phyloP scores from a whole-genome alignment of 1,140 invertebrate species.

The Cyphomyrmex costatus region DNA sequence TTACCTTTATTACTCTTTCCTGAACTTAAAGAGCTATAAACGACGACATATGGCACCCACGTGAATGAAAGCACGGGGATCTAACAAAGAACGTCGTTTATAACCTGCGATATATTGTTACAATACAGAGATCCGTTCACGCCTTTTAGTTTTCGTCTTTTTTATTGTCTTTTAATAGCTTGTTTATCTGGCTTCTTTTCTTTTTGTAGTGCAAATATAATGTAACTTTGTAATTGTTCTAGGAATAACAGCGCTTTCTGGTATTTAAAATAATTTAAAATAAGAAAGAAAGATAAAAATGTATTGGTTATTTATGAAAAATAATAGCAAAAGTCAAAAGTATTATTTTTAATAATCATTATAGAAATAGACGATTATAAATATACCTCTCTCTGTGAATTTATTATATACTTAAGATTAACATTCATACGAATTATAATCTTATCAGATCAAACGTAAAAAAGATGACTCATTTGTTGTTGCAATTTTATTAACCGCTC shows the following conservation, averaged over 20 bases:
- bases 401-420: constrained; percentile 11
- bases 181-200: constrained; percentile 2
- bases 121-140: constrained; percentile 11
- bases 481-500: background rate
- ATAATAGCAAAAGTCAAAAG: background rate
- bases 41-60: constrained; percentile 59
- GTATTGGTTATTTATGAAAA: background rate
- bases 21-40: constrained; percentile 50
- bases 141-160: constrained; percentile 30
- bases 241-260: background rate
- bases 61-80: constrained; percentile 56
- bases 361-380: background rate
- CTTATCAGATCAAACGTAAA: background rate
- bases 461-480: background rate
- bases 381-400: background rate
- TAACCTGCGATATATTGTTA: constrained; percentile 57
- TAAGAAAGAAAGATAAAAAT: background rate
- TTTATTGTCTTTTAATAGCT: constrained; percentile 26
- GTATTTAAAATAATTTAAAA: background rate
- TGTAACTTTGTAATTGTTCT: background rate
- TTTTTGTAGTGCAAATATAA: background rate
- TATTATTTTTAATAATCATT: background rate
- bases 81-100: constrained; percentile 53
- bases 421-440: background rate
- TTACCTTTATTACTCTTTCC: constrained; percentile 54